Conservation (phyloP, 2,113 vertebrate species). For the Vireo altiloquus region DNA sequence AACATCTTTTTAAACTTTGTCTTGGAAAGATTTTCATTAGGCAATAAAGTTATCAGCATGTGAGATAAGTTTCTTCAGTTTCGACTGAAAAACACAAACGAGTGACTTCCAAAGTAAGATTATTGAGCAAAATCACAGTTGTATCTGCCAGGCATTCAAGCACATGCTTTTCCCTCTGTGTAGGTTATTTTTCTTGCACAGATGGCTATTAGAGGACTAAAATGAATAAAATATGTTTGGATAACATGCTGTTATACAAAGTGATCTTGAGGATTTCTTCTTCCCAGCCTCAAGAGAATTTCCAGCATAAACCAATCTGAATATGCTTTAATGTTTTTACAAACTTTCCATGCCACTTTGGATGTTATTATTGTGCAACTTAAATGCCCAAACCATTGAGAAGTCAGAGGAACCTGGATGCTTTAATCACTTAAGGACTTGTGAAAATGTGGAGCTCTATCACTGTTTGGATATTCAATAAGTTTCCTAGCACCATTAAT, state of each 20-base stretch:
- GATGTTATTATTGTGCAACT: background rate
- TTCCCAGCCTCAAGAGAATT: background rate
- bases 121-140: background rate
- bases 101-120: background rate
- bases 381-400: background rate
- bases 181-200: background rate
- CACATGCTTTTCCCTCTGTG: background rate
- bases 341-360: background rate
- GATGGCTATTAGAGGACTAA: background rate
- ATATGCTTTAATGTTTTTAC: background rate
- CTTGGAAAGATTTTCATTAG: background rate
- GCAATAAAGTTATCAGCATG: background rate
- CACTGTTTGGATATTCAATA: background rate
- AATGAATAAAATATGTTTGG: background rate
- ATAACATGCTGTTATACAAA: background rate
- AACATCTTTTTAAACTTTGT: background rate
- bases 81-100: background rate
- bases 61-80: background rate
- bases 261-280: background rate
- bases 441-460: background rate
- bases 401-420: background rate
- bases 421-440: background rate
- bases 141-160: background rate
- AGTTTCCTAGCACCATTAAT: background rate
- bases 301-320: background rate